These are phyloP conservation scores for Pollimyrus isidori DNA, from an alignment of 2,113 vertebrate genomes.

Conservation along the genomic window DNA sequence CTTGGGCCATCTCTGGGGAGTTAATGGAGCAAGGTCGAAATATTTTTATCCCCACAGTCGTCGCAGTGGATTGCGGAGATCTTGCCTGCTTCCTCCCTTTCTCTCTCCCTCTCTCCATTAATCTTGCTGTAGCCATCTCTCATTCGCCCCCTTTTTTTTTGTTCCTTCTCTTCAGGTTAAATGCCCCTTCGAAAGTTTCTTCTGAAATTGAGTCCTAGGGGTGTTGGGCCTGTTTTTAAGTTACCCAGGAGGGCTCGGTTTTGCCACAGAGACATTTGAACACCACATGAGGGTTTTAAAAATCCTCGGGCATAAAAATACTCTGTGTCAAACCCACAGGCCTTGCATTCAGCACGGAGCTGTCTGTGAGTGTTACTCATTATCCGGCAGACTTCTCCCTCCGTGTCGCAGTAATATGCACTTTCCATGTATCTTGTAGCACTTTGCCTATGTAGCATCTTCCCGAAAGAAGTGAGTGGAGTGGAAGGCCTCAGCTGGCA, in stretches of 20 bases:
- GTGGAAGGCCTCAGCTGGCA: conserved; percentile 1
- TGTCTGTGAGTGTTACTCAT: conserved; percentile 20
- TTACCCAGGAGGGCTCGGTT: conserved; percentile 18
- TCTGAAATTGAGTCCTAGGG: conserved; percentile 20
- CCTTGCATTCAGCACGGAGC: conserved; percentile 18
- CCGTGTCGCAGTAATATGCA: neutral
- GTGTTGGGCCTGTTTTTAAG: conserved; percentile 1
- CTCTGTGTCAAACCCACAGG: conserved; percentile 31
- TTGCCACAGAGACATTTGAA: conserved; percentile 28
- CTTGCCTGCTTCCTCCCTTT: neutral
- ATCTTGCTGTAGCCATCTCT: conserved; percentile 14
- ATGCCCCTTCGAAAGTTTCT: conserved; percentile 18
- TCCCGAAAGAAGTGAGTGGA: neutral
- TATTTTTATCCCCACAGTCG: conserved; percentile 24
- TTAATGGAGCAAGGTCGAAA: conserved; percentile 32
- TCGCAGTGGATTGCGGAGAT: neutral
- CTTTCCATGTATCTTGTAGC: neutral
- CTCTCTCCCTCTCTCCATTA: neutral
- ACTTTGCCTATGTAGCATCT: neutral
- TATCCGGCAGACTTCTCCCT: conserved; percentile 10
- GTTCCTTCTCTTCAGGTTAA: conserved; percentile 10
- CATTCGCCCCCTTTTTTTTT: neutral
- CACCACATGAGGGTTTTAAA: conserved; percentile 5
- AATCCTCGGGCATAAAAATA: conserved; percentile 28
- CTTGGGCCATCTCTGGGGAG: conserved; percentile 9